A percentile compares a stretch with the other conserved stretches of the same genome.
Conservation (phyloP, 2,113 vertebrate genomes). For the Grammomys surdaster region DNA sequence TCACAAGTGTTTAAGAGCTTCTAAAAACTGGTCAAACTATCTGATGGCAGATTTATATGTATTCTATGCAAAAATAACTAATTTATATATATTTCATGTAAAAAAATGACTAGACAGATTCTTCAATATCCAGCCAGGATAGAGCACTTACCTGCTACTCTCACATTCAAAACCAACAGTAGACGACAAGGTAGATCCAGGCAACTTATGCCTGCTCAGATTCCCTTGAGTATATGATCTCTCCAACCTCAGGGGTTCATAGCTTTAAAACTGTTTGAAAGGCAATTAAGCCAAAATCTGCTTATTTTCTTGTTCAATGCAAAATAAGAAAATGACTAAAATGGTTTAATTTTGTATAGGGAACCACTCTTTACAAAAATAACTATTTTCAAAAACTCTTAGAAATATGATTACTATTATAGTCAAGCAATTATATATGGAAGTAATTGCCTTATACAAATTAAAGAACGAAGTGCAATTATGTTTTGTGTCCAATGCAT, state of each 20-base stretch:
- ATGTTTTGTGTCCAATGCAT: neutral
- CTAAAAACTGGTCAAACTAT: neutral
- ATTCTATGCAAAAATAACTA: neutral
- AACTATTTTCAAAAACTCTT: neutral
- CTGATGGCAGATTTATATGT: neutral
- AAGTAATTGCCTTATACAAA: neutral
- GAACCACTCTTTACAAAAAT: neutral
- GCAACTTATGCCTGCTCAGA: neutral
- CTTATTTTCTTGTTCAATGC: neutral
- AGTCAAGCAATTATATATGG: neutral
- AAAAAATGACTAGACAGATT: neutral
- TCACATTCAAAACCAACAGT: neutral
- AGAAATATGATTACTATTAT: neutral
- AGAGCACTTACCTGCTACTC: neutral
- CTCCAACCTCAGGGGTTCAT: neutral
- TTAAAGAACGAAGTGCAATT: neutral
- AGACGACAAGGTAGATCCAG: rapidly evolving
- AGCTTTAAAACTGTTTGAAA: neutral
- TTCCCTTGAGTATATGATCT: neutral
- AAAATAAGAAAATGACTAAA: neutral
- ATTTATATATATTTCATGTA: neutral
- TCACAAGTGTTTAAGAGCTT: neutral
- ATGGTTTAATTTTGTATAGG: neutral
- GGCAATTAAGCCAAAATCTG: neutral
- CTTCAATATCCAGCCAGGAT: too few relatives aligned